Base-by-base conservation (phyloP, 2,888 invertebrate species). In the Sialis fuliginosa region DNA sequence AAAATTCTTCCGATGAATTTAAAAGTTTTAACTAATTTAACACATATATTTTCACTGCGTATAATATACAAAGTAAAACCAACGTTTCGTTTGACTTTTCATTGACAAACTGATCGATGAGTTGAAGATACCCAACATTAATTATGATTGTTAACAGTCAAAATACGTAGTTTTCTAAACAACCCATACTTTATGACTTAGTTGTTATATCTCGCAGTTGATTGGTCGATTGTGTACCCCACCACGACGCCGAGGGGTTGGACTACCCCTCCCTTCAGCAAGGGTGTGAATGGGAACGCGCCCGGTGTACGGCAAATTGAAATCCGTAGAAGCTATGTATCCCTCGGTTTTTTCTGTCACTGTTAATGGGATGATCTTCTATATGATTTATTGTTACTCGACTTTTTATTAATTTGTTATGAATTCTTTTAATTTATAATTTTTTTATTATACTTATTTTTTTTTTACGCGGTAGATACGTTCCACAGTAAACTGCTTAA, bases 171-270 rank as follows among this genome's bases (percentile, higher is more conserved):
- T 8, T 40, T 10, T 22, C 41, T 30, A 40, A 41, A 41, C 30
- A 39, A 3, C 42, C 22, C 31, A 4, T 31, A 42, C 42, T 42
- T 42, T 42, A 31, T 42, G 30, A 42, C 42, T 42, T 42, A 10
- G 41, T 41, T 22, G 22, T 22, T 22, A 4, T 22, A 22, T 22
- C 31, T 8, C 9, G 12, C 39, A 39, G 31, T 8, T 39, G 45
- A 45, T 45, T 45, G 45, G 45, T 45, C 2, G 6, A 45, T 39
- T 31, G 22, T 8, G n/a, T 39, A 12, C 45, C 45, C 45, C 39
- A 35, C 45, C 35, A 39, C 5, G 35, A 13, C n/a, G 33, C n/a
- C 33, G 8, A 31, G 34, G 41, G 43, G 43, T 43, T 43, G 43
- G 43, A 9, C n/a, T 22, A 43, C 13, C 43, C 43, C 43, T 43